Evolutionary conservation across 1,140 invertebrate species (phyloP).

Genomic region (Phymastichus coffea): DNA sequence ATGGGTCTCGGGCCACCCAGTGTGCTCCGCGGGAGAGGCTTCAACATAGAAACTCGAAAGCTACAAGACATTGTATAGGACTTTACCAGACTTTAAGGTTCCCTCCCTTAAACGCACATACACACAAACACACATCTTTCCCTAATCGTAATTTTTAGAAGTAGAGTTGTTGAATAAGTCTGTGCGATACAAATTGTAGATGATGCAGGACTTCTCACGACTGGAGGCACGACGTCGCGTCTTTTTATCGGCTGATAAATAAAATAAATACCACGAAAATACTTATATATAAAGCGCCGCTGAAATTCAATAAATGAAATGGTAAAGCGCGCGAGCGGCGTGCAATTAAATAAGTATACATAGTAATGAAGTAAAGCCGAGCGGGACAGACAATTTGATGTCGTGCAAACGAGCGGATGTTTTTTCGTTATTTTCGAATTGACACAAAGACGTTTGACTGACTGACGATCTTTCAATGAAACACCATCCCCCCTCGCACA

Average conservation of each 20-base stretch:
- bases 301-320: constrained; percentile 8
- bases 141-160: constrained; percentile 43
- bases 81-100: constrained; percentile 37
- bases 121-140: not conserved
- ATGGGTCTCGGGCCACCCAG: constrained; percentile 31
- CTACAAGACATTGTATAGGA: constrained; percentile 20
- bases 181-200: constrained; percentile 12
- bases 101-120: constrained; percentile 26
- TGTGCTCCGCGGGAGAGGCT: constrained; percentile 34
- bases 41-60: constrained; percentile 1
- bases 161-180: constrained; percentile 24
- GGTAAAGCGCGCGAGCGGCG: constrained; percentile 1
- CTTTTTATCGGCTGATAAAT: constrained; percentile 1
- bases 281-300: constrained; percentile 2
- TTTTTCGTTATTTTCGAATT: not conserved
- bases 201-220: not conserved
- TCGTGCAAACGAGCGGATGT: constrained; percentile 1
- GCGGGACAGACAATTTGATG: not conserved
- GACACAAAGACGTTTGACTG: constrained; percentile 28
- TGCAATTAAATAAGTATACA: too few species aligned
- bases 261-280: too few species aligned
- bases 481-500: not conserved
- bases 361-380: constrained; percentile 12
- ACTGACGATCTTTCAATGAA: constrained; percentile 19
- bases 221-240: constrained; percentile 7